Evolutionary conservation across 1,140 invertebrate genomes (phyloP).

Genomic region (Drosophila navojoa): DNA sequence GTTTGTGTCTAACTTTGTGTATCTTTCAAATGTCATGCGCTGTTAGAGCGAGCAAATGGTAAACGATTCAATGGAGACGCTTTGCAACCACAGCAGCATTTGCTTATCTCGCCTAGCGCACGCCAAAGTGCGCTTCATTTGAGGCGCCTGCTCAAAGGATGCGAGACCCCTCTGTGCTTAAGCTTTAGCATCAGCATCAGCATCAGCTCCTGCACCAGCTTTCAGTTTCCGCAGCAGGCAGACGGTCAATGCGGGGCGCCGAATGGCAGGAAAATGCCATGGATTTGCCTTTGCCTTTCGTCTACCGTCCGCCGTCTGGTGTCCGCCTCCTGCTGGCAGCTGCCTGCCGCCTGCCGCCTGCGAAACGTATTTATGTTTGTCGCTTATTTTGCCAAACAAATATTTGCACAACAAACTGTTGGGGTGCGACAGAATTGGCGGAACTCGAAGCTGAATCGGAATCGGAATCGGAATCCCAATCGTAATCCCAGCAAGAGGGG

Average conservation of each 20-base stretch:
- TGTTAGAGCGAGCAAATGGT: slow-evolving; percentile 73
- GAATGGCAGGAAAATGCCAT: slow-evolving; percentile 73
- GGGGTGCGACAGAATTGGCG: slow-evolving; percentile 14
- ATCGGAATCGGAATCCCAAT: slow-evolving; percentile 10
- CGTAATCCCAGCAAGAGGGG: background rate
- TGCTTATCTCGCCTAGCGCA: slow-evolving; percentile 71
- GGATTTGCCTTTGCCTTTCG: slow-evolving; percentile 21
- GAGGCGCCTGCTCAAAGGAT: slow-evolving; percentile 70
- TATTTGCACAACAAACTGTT: slow-evolving; percentile 71
- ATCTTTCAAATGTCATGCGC: slow-evolving; percentile 75
- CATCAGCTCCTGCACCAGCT: background rate
- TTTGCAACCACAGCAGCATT: slow-evolving; percentile 63
- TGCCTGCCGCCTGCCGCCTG: slow-evolving; percentile 24
- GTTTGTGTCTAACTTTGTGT: slow-evolving; percentile 25
- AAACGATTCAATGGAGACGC: slow-evolving; percentile 65
- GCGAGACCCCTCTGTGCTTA: slow-evolving; percentile 19
- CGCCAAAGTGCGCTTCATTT: slow-evolving; percentile 75
- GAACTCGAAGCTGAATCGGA: slow-evolving; percentile 13
- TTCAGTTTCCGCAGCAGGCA: background rate
- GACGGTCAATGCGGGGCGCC: slow-evolving; percentile 44
- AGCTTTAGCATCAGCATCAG: background rate
- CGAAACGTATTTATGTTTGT: slow-evolving; percentile 75
- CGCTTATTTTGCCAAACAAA: slow-evolving; percentile 67
- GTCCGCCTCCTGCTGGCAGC: background rate
- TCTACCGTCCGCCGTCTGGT: slow-evolving; percentile 11